These are phyloP conservation scores for Stegostoma tigrinum DNA, from an alignment of 2,113 vertebrate genomes.

Conservation along the genomic window DNA sequence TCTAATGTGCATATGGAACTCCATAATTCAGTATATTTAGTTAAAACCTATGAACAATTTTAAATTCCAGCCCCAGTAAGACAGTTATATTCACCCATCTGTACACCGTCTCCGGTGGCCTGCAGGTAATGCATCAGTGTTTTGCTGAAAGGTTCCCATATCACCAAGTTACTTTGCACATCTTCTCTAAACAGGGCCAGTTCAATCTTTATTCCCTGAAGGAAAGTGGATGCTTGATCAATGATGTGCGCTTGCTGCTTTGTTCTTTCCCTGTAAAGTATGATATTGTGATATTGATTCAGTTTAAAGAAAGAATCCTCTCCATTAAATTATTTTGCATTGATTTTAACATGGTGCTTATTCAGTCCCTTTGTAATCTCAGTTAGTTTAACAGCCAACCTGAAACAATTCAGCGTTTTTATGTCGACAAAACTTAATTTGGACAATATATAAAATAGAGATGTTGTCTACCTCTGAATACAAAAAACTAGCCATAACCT, in stretches of 20 bases:
- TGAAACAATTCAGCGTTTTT: background rate
- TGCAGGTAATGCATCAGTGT: background rate
- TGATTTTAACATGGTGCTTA: background rate
- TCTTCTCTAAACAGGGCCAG: slow-evolving; percentile 60
- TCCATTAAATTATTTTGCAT: background rate
- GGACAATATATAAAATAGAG: background rate
- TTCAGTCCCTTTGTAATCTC: background rate
- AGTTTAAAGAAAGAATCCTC: background rate
- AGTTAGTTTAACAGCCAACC: background rate
- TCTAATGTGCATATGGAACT: background rate
- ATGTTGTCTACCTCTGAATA: background rate
- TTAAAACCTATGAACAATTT: background rate
- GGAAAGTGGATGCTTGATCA: slow-evolving; percentile 50
- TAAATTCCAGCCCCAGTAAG: background rate
- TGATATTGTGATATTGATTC: background rate
- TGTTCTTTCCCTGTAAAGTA: slow-evolving; percentile 55
- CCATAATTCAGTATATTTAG: background rate
- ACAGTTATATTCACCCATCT: background rate
- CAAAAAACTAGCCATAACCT: background rate
- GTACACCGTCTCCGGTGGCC: background rate
- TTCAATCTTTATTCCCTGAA: slow-evolving; percentile 54
- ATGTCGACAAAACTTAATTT: background rate
- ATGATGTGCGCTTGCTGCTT: slow-evolving; percentile 54
- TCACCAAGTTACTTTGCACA: slow-evolving; percentile 40
- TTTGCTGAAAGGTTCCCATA: slow-evolving; percentile 30